Evolutionary conservation across 2,797 vertebrate genomes (phyloP).

Genomic region (Petrocephalus schoutedeni): DNA sequence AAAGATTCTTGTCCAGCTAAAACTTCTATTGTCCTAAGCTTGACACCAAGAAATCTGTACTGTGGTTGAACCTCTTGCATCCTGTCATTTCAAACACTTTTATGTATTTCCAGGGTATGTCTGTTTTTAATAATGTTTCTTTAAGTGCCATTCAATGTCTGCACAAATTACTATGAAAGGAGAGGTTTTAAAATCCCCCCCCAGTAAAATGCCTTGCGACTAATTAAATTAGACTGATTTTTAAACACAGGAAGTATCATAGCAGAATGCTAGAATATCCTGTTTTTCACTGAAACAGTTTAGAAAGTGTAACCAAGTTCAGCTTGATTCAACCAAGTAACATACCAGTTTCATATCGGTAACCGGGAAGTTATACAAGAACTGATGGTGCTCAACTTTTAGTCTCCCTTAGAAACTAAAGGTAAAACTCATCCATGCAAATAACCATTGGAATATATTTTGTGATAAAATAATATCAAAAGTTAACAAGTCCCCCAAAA

Average conservation of each 20-base stretch:
- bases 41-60: constrained; percentile 13
- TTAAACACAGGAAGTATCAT: not conserved
- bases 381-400: not conserved
- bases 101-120: not conserved
- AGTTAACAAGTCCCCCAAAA: not conserved
- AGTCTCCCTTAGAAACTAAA: not conserved
- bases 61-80: constrained; percentile 13
- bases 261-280: not conserved
- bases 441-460: not conserved
- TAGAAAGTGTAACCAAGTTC: not conserved
- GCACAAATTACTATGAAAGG: constrained; percentile 16
- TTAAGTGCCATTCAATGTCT: constrained; percentile 48
- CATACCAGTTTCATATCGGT: not conserved
- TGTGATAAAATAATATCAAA: constrained; percentile 5
- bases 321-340: not conserved
- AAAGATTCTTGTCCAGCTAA: constrained; percentile 12
- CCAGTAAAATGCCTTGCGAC: constrained; percentile 7
- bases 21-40: constrained; percentile 8
- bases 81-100: constrained; percentile 20
- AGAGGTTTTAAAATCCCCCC: constrained; percentile 4
- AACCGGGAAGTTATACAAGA: not conserved
- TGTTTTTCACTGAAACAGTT: not conserved
- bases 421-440: not conserved
- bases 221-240: constrained; percentile 2
- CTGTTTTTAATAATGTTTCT: constrained; percentile 29